Conservation (phyloP, 2,888 invertebrate genomes). For the Colletes collaris region DNA sequence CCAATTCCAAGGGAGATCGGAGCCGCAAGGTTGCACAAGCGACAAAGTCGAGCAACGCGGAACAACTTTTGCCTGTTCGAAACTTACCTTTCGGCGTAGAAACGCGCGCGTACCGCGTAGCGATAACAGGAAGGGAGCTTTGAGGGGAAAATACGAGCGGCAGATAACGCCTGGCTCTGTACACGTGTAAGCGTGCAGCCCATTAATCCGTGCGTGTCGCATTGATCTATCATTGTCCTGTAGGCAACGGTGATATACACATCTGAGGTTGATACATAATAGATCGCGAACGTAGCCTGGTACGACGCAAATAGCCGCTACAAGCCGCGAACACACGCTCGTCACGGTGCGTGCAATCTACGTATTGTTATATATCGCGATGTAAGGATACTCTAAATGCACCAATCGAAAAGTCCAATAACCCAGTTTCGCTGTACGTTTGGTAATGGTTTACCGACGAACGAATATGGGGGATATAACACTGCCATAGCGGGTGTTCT, state of each 20-base stretch:
- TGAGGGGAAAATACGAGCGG: slow-evolving; percentile 76
- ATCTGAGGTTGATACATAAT: slow-evolving; percentile 78
- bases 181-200: slow-evolving; percentile 75
- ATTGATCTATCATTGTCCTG: slow-evolving; percentile 82
- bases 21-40: not conserved
- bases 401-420: slow-evolving; percentile 56
- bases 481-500: not conserved
- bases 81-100: slow-evolving; percentile 11
- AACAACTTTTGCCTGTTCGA: slow-evolving; percentile 8
- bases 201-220: slow-evolving; percentile 82
- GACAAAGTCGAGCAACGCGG: not conserved
- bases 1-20: too few relatives aligned
- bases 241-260: slow-evolving; percentile 72
- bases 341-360: slow-evolving; percentile 2
- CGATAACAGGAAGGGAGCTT: slow-evolving; percentile 74
- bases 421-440: slow-evolving; percentile 53
- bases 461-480: not conserved
- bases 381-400: slow-evolving; percentile 25
- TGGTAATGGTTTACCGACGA: slow-evolving; percentile 14
- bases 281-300: slow-evolving; percentile 71
- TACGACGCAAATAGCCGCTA: slow-evolving; percentile 66
- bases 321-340: slow-evolving; percentile 16
- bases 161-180: slow-evolving; percentile 72
- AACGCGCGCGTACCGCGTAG: slow-evolving; percentile 24
- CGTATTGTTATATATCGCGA: not conserved